Base-by-base conservation (phyloP, 2,797 vertebrate species). In the Anguilla obscura region DNA sequence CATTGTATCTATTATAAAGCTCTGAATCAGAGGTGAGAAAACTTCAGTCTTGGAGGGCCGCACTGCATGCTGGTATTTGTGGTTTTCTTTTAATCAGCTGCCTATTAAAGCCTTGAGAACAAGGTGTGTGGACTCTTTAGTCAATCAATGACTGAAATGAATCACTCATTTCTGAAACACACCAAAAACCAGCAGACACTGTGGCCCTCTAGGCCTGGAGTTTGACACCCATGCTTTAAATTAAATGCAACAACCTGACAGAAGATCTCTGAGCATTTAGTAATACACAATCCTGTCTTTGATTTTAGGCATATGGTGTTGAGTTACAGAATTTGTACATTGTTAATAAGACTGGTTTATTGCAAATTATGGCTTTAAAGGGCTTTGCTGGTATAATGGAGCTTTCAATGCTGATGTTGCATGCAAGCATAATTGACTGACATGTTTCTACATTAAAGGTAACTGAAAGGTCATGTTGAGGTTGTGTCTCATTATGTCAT, bases 1-100 rank as follows among this genome's bases (percentile, higher is more conserved):
- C 89, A 88, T 66, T 89, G 83, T 21, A 86, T 76, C 71, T 45
- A 84, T 69, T 2, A 89, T 45, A 92, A 63, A 69, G 84, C 63
- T 82, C 69, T 66, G 12, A 87, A 33, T 33, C 40, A 45, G 40
- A 45, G 40, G 40, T 45, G 40, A 45, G 3, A 10, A 10, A 63
- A 63, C 24, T 63, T 63, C 56, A 12, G 2, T 18, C 40, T 45
- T 45, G 40, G 50, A 12, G 50, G 50, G 50, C 50, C 50, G 50
- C 50, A 52, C 7, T 52, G 50, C 9, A 8, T 12, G 50, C 50
- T 8, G 50, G 50, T 52, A 12, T 52, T 52, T 12, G 50, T 52
- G 50, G 50, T 52, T 52, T 52, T 52, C 9, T 52, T 52, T 12
- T 1, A 52, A 52, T 52, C 50, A 52, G 50, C 50, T 52, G 50